Conservation (phyloP, 2,888 invertebrate species). For the Megamerina dolium region DNA sequence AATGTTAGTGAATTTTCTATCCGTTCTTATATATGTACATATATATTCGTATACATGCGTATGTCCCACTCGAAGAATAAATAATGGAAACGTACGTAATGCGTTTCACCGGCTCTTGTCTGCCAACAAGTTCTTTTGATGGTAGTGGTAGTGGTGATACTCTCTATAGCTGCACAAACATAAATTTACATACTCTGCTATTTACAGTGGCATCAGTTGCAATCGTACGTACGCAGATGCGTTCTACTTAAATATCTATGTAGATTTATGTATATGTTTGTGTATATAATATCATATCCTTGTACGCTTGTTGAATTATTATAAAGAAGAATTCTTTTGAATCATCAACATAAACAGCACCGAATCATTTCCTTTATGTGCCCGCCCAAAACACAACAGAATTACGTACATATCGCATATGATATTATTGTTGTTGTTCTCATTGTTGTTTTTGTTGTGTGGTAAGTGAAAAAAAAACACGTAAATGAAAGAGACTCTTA, state of each 20-base stretch:
- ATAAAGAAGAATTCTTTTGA: neutral
- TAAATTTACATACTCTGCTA: neutral
- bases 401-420: no score
- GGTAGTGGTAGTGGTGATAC: neutral
- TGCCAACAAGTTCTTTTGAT: neutral
- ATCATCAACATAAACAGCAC: no score
- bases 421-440: no score
- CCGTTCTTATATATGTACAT: neutral
- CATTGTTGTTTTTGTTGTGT: no score
- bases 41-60: no score
- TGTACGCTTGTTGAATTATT: conserved; percentile 6
- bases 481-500: no score
- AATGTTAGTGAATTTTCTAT: neutral
- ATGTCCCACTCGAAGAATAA: no score
- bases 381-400: no score
- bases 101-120: no score
- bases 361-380: no score
- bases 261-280: neutral
- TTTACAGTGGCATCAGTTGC: conserved; percentile 15
- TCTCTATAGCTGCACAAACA: neutral
- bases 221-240: conserved; percentile 1
- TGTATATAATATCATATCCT: conserved; percentile 6
- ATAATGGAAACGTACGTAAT: no score
- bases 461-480: no score
- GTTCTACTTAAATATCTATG: neutral